Evolutionary conservation across 2,113 vertebrate species (phyloP), one percentile per base, ranked within the genome.

Genomic region (Zapornia atra): DNA sequence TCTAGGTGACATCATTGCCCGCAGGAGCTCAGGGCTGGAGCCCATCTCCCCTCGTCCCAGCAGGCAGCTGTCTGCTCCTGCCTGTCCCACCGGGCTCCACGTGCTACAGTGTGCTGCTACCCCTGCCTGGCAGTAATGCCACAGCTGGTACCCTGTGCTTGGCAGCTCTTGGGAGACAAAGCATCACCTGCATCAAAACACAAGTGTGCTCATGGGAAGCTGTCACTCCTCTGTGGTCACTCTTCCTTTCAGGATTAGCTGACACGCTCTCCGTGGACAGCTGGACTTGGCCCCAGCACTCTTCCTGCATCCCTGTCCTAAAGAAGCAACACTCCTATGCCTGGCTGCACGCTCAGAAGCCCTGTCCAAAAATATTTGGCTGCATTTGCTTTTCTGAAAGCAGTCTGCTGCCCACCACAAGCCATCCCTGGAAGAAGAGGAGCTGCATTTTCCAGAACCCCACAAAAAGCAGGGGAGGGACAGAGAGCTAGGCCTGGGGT

Each of bases 41-140:
- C 57, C 36, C 0, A 0, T 65, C 48, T 86, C 29, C 26, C 34
- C 1, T 0, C 1, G 0, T 64, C 53, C 57, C 9, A 1, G 40
- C 1, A 2, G 65, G 69, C 25, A 9, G 40, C 21, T 0, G 2
- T 40, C 80, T 40, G 40, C 57, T 83, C 21, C 87, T 51, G 83
- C 54, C 36, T 34, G 69, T 54, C 68, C 3, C 6, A 8, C 48
- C 4, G 2, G n/a, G 18, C 22, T 11, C 20, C 1, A 3, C 36
- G 13, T 0, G 0, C 22, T 48, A 2, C 0, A 0, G 9, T 3
- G 22, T 46, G 31, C 57, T 40, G 57, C 26, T 36, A 66, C 26
- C 36, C 31, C 69, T 54, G 42, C 44, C 80, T 0, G 0, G 19
- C 15, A 6, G 11, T 1, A 9, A n/a, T 51, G 79, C 70, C 6